Conservation (phyloP, 2,888 invertebrate species). For the Chorisops tibialis region DNA sequence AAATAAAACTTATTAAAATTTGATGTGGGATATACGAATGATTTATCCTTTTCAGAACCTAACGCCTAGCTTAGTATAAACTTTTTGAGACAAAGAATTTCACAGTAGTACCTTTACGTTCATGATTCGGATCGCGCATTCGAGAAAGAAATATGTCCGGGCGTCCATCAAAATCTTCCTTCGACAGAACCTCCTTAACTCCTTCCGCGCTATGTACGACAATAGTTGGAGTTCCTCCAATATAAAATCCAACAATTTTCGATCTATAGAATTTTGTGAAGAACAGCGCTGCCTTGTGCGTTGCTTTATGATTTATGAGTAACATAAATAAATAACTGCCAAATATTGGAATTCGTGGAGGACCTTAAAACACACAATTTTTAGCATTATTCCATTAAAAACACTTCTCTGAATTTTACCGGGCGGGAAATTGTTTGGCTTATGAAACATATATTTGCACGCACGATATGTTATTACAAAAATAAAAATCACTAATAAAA, state of each 20-base stretch:
- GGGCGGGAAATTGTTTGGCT: constrained; percentile 11
- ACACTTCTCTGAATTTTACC: background rate
- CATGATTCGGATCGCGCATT: constrained; percentile 53
- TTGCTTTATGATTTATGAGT: constrained; percentile 54
- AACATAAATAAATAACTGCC: constrained; percentile 62
- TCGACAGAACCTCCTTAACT: constrained; percentile 58
- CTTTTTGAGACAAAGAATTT: too few relatives aligned
- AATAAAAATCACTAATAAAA: background rate
- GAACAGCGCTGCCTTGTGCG: constrained; percentile 54
- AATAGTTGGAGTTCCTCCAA: constrained; percentile 55
- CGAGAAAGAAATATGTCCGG: constrained; percentile 53
- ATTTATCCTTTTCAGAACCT: too few relatives aligned
- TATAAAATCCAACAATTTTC: constrained; percentile 58
- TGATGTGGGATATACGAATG: too few relatives aligned
- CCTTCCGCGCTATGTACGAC: constrained; percentile 56
- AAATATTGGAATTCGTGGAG: constrained; percentile 60
- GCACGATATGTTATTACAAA: background rate
- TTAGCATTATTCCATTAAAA: background rate
- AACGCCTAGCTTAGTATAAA: too few relatives aligned
- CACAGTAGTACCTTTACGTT: constrained; percentile 44
- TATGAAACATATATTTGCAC: background rate
- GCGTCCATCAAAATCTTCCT: constrained; percentile 63
- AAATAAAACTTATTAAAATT: too few relatives aligned
- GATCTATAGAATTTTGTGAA: constrained; percentile 59
- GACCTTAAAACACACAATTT: constrained; percentile 51